Base-by-base conservation (phyloP, 2,888 invertebrate species). In the Choristoneura rosaceana region DNA sequence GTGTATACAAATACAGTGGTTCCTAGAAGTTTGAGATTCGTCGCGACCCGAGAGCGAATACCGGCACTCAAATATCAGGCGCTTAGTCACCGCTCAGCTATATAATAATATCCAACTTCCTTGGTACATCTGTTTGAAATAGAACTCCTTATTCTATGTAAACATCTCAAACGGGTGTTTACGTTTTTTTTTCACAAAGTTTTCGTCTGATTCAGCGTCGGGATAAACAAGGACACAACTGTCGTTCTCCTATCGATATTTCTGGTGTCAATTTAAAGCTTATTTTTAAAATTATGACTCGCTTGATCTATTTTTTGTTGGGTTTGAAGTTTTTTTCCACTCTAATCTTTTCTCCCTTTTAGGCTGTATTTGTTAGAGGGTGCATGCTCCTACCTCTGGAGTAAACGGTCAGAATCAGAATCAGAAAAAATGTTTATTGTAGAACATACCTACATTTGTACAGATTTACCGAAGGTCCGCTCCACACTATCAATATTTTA, bases 31-130 rank as follows among this genome's bases (percentile, higher is more conserved):
- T 62, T 67, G 55, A 38, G 61, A 67, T 14, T 15, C 45, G 43
- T 62, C 52, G 59, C 84, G 81, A 84, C 89, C 87, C 88, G 86
- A 88, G 87, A 83, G 84, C 83, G 80, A 84, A 84, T 84, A 81
- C 84, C 79, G 74, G 76, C 80, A 79, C 84, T 85, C 84, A 88
- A 89, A 90, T 91, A 90, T 89, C 90, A 87, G 81, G 73, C 81
- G 84, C 85, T 90, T 87, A 89, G 85, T 90, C 91, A 90, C 81
- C 80, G 76, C 68, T 75, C 70, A 74, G 77, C 79, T 77, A 79
- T 79, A 80, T 79, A 80, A 80, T 77, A 78, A 77, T 78, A 79
- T 50, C 61, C 60, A 52, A 38, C 45, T 66, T 66, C 71, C 61
- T 66, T 7, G 38, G 38, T 38, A 55, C 66, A 38, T 71, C 66